These are phyloP conservation scores for Coregonus clupeaformis DNA, from an alignment of 2,113 vertebrate genomes.

Conservation along the genomic window DNA sequence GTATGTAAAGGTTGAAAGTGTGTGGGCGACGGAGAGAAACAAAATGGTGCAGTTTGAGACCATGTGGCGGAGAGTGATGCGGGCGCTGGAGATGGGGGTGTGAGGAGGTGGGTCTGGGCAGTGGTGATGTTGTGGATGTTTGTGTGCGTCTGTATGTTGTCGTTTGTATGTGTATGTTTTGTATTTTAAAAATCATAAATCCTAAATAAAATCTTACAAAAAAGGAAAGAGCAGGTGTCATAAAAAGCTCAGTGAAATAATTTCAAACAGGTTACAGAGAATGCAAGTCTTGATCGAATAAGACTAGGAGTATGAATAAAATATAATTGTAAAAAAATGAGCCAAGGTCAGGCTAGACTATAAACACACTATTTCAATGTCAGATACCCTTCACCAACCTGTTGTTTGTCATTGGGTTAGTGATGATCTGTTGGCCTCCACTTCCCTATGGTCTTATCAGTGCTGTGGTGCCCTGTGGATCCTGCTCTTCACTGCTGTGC, in stretches of 20 bases:
- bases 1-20: too few relatives aligned
- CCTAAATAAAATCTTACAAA: too few relatives aligned
- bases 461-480: background rate
- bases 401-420: background rate
- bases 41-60: too few relatives aligned
- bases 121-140: too few relatives aligned
- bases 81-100: too few relatives aligned
- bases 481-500: background rate
- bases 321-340: background rate
- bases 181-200: too few relatives aligned
- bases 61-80: too few relatives aligned
- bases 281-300: conserved; percentile 23
- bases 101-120: too few relatives aligned
- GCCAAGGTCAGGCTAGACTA: background rate
- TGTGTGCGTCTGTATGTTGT: too few relatives aligned
- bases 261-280: conserved; percentile 26
- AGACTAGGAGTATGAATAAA: background rate
- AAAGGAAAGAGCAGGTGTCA: background rate
- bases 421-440: background rate
- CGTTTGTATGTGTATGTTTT: too few relatives aligned
- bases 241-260: conserved; percentile 1
- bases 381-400: background rate
- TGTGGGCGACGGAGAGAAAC: too few relatives aligned
- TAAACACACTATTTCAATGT: background rate
- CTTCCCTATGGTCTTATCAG: conserved; percentile 7